Percentiles rank a stretch among this genome's conserved stretches.
Evolutionary conservation across 2,797 vertebrate species (phyloP).

Genomic region (Acipenser oxyrinchus): DNA sequence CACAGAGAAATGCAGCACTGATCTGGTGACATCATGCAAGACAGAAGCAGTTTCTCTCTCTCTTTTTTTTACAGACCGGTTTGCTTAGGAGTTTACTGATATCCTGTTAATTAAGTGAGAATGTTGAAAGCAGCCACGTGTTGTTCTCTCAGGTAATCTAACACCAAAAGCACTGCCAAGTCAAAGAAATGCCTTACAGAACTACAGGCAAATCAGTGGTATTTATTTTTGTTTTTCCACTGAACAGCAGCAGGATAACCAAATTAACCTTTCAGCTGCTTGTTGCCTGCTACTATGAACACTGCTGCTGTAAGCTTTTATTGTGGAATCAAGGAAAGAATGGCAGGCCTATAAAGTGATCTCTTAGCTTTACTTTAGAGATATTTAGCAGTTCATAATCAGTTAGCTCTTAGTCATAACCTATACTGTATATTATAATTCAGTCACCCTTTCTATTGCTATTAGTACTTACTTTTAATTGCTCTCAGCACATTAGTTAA

Average conservation of each 20-base stretch:
- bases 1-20: conserved; percentile 31
- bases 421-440: conserved; percentile 25
- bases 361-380: no score
- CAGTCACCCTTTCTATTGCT: conserved; percentile 16
- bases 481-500: not conserved
- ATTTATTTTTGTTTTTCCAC: conserved; percentile 41
- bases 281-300: no score
- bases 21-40: conserved; percentile 51
- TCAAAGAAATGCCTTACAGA: conserved; percentile 35
- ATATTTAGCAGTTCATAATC: conserved; percentile 26
- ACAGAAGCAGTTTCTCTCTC: conserved; percentile 36
- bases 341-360: no score
- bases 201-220: conserved; percentile 30
- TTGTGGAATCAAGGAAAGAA: no score
- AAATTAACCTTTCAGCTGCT: conserved; percentile 22
- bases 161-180: conserved; percentile 38
- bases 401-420: conserved; percentile 28
- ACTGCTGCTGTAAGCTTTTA: no score
- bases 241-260: conserved; percentile 16
- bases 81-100: conserved; percentile 44
- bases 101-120: conserved; percentile 53
- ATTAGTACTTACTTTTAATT: not conserved
- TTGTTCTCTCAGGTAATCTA: conserved; percentile 52
- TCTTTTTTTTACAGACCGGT: conserved; percentile 29
- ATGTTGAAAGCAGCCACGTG: conserved; percentile 42